Evolutionary conservation across 2,888 invertebrate genomes (phyloP).

Genomic region (Abrostola triplasia): DNA sequence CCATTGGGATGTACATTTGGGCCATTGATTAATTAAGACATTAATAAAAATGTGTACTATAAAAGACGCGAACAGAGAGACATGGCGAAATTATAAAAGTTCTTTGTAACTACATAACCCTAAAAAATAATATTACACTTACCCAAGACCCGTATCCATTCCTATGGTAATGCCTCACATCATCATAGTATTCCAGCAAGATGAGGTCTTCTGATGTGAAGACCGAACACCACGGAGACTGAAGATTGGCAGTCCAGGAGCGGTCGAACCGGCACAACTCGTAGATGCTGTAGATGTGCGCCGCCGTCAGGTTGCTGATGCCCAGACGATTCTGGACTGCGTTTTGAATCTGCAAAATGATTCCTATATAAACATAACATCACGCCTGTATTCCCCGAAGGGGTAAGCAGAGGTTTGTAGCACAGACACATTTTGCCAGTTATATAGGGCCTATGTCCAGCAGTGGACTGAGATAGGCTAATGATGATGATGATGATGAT

Average conservation of each 20-base stretch:
- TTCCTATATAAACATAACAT: background rate
- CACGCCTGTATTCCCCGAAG: no score
- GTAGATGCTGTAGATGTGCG: slow-evolving; percentile 90
- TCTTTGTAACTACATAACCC: no score
- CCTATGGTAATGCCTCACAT: slow-evolving; percentile 92
- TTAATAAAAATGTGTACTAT: no score
- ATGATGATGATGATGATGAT: no score
- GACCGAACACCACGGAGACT: slow-evolving; percentile 92
- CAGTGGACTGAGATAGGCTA: no score
- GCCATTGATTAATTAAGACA: no score
- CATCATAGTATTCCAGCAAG: slow-evolving; percentile 93
- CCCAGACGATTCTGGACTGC: slow-evolving; percentile 87
- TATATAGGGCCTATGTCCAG: no score
- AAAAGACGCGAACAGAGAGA: no score
- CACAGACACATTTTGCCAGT: no score
- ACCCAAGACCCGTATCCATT: slow-evolving; percentile 81
- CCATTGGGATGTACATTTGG: no score
- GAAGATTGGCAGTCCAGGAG: slow-evolving; percentile 82
- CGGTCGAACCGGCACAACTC: slow-evolving; percentile 94
- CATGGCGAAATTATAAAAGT: no score
- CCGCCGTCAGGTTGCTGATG: slow-evolving; percentile 69
- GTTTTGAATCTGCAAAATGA: slow-evolving; percentile 67
- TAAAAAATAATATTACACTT: slow-evolving; percentile 39
- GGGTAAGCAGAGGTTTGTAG: no score
- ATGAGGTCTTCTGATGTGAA: slow-evolving; percentile 91